Evolutionary conservation across 2,797 vertebrate species (phyloP), one percentile per base, ranked within the genome.

Genomic region (Notolepis coatsorum): DNA sequence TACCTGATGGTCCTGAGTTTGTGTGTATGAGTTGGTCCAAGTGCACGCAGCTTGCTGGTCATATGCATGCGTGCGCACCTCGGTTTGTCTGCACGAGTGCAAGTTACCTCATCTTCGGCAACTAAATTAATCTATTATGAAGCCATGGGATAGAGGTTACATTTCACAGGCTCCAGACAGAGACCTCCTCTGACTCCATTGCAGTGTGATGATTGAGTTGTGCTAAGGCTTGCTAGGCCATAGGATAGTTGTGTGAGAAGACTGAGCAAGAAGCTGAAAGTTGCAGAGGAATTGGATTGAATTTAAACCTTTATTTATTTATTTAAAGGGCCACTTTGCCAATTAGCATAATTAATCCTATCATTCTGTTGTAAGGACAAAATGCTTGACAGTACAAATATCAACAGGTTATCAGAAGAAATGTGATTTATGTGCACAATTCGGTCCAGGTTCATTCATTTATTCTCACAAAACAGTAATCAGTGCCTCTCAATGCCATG

Each of bases 1-100:
- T 68, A 80, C 38, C 65, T 55, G 53, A 85, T 52, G 58, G 47
- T 60, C 57, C 46, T 31, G 43, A 47, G 21, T 70, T 27, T 45
- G 12, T 8, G 39, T 33, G 27, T 33, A 24, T 45, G 41, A 18
- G 18, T 39, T 33, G 10, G 35, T 20, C 24, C 7, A 18, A 9
- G 42, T 12, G 42, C 12, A 20, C 8, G 42, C 23, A n/a, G n/a
- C n/a, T n/a, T n/a, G n/a, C n/a, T n/a, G n/a, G n/a, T n/a, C n/a
- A n/a, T 25, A 15, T 30, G 48, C 9, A 28, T 50, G 27, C 17
- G 48, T 20, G 25, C 17, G 47, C 10, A 3, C 12, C 27, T 27
- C 41, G 8, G 28, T 63, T 30, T 56, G 31, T 60, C 65, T 50
- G 37, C 47, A 10, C 45, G 38, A 47, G 4, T 51, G 1, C n/a